Base-by-base conservation (phyloP, 2,888 invertebrate species). In the Apantesis nais region DNA sequence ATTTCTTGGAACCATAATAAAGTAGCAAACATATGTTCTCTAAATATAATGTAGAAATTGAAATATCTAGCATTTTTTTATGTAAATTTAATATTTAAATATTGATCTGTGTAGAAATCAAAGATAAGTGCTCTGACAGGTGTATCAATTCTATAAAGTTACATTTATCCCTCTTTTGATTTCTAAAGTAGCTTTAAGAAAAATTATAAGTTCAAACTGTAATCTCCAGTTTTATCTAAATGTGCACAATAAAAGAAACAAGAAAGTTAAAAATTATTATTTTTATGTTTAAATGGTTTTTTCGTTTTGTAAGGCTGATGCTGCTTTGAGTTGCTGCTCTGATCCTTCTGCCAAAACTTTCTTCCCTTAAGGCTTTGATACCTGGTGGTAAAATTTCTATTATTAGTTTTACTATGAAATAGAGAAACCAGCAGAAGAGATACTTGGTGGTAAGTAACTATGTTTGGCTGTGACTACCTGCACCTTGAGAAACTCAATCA, bases 341-440 rank as follows among this genome's bases (percentile, higher is more conserved):
- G 74, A 71, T 89, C 88, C 74, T 85, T 89, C 83, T 94, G 90
- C 92, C 93, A 93, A 83, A 96, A 96, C 78, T 94, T 93, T 72
- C 90, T 90, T 66, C 92, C 91, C 70, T 90, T 87, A 22, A 92
- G 81, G 63, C 90, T 89, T 85, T 96, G 96, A 79, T 96, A 96
- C 58, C 96, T 96, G 86, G 80, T 86, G 80, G 74, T 78, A 48
- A 76, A 77, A 74, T 70, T 71, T 55, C 66, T 7, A 62, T 65
- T 67, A 66, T 62, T 44, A 29, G 37, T 19, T 70, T 31, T 44
- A n/a, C n/a, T n/a, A n/a, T n/a, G n/a, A n/a, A n/a, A n/a, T n/a
- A n/a, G n/a, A n/a, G n/a, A n/a, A n/a, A n/a, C n/a, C n/a, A n/a
- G n/a, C n/a, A n/a, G n/a, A n/a, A n/a, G n/a, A n/a, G n/a, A n/a